Percentiles rank a stretch among this genome's conserved stretches.
phyloP scores from a whole-genome alignment of 2,888 invertebrate genomes.

The Sinopyrophorus schimmeli region DNA sequence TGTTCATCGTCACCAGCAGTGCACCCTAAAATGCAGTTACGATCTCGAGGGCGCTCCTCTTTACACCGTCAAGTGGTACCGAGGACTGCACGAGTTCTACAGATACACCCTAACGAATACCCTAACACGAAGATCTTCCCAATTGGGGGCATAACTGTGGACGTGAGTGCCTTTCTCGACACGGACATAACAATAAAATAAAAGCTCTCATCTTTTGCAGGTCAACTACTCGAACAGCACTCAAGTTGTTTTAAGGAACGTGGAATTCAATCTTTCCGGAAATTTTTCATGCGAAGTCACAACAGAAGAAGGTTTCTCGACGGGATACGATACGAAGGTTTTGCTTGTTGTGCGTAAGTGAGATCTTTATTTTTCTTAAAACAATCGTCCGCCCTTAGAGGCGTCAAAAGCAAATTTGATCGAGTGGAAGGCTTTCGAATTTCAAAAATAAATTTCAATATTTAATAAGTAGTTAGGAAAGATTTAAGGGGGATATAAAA shows the following conservation, averaged over 20 bases:
- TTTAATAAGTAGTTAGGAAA: no score
- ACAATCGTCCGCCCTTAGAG: no score
- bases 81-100: slow-evolving; percentile 82
- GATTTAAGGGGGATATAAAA: no score
- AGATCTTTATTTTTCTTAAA: no score
- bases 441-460: no score
- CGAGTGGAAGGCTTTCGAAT: no score
- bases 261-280: slow-evolving; percentile 72
- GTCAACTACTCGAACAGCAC: slow-evolving; percentile 72
- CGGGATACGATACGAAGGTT: slow-evolving; percentile 66
- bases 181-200: slow-evolving; percentile 27
- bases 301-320: slow-evolving; percentile 73
- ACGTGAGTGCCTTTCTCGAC: slow-evolving; percentile 65
- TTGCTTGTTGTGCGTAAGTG: slow-evolving; percentile 78
- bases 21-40: slow-evolving; percentile 72
- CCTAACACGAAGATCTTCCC: slow-evolving; percentile 75
- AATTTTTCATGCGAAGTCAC: slow-evolving; percentile 83
- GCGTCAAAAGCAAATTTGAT: no score
- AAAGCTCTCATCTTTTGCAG: slow-evolving; percentile 59
- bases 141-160: slow-evolving; percentile 74
- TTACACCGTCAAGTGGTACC: slow-evolving; percentile 85
- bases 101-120: slow-evolving; percentile 76
- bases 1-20: slow-evolving; percentile 71
- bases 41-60: slow-evolving; percentile 76
- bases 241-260: slow-evolving; percentile 71